Evolutionary conservation across 2,797 vertebrate species (phyloP).

Genomic region (Chaetodon trifasciatus): DNA sequence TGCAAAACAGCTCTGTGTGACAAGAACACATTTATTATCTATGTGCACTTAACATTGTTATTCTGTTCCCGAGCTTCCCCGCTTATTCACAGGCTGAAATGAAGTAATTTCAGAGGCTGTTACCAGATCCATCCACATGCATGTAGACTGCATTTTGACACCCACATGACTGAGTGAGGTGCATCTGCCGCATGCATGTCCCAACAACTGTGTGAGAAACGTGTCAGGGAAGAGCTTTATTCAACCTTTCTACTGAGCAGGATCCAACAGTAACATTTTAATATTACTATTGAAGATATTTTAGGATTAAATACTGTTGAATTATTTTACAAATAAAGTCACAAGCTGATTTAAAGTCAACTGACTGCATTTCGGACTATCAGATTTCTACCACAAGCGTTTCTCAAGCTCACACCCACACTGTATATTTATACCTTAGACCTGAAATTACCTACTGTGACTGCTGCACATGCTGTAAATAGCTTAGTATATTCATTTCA

Average conservation of each 20-base stretch:
- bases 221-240: background rate
- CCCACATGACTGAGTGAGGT: slow-evolving; percentile 19
- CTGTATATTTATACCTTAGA: no score
- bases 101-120: slow-evolving; percentile 18
- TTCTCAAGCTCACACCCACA: no score
- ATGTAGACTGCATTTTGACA: slow-evolving; percentile 18
- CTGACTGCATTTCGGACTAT: no score
- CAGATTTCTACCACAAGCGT: no score
- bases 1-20: slow-evolving; percentile 6
- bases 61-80: background rate
- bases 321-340: background rate
- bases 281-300: background rate
- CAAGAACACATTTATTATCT: background rate
- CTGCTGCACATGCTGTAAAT: no score
- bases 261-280: background rate
- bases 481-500: background rate
- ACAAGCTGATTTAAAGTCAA: background rate
- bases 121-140: slow-evolving; percentile 27
- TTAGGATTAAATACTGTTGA: background rate
- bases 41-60: no score
- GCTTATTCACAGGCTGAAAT: background rate
- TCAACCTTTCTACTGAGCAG: background rate
- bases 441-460: no score
- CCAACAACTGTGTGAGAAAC: background rate
- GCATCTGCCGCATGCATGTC: slow-evolving; percentile 10